Conservation (phyloP, 2,113 vertebrate genomes). For the Hippocampus comes region DNA sequence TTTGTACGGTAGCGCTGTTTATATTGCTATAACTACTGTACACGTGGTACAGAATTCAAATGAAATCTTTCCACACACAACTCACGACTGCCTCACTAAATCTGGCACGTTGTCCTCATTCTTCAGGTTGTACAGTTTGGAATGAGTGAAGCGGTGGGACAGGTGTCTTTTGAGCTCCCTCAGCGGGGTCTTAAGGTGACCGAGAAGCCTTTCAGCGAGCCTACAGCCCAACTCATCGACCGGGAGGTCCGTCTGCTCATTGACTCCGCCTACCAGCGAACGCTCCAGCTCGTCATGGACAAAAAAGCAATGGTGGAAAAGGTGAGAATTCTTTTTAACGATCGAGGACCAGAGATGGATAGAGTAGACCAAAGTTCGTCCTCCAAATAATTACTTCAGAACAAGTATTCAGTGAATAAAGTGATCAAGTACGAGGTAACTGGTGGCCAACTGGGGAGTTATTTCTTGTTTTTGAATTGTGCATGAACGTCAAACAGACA, state of each 20-base stretch:
- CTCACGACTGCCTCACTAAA: too few species aligned
- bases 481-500: too few species aligned
- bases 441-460: too few species aligned
- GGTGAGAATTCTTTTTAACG: conserved; percentile 62
- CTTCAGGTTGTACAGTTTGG: conserved; percentile 90
- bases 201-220: conserved; percentile 91
- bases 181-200: conserved; percentile 81
- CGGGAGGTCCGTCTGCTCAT: conserved; percentile 75
- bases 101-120: background rate
- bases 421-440: too few species aligned
- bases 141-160: conserved; percentile 92
- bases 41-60: too few species aligned
- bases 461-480: too few species aligned
- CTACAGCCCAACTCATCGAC: conserved; percentile 71
- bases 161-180: conserved; percentile 90
- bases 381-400: background rate
- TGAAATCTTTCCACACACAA: background rate
- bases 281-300: conserved; percentile 69
- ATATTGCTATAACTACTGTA: too few species aligned
- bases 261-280: conserved; percentile 67
- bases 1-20: too few species aligned
- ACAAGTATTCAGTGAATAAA: too few species aligned
- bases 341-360: background rate
- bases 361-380: background rate
- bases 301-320: conserved; percentile 90